phyloP scores from a whole-genome alignment of 2,113 vertebrate species.

The Eidolon helvum region DNA sequence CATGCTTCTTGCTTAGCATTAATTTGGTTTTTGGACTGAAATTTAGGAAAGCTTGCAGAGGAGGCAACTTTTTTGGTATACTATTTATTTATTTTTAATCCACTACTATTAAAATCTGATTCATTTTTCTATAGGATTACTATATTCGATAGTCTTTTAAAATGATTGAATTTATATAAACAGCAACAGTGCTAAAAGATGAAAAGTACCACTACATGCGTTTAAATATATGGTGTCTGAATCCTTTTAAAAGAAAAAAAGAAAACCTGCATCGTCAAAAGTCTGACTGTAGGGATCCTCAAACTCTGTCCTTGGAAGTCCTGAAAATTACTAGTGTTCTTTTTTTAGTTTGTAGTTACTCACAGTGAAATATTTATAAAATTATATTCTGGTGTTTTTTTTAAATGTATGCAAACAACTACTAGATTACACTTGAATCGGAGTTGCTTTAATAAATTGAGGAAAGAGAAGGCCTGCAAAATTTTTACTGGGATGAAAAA shows the following conservation, averaged over 20 bases:
- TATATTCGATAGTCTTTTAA: background rate
- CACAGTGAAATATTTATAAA: constrained; percentile 5
- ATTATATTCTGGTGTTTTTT: background rate
- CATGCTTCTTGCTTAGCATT: background rate
- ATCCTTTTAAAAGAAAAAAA: background rate
- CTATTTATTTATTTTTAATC: background rate
- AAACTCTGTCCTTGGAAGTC: background rate
- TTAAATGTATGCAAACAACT: background rate
- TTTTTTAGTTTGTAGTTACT: constrained; percentile 1
- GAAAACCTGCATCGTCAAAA: background rate
- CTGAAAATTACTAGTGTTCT: background rate
- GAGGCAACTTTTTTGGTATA: background rate
- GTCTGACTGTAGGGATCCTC: background rate
- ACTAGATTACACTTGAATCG: background rate
- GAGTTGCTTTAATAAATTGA: background rate
- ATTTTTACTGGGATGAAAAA: background rate
- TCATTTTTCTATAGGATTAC: background rate
- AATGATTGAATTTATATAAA: background rate
- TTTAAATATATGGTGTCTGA: background rate
- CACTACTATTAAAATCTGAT: background rate
- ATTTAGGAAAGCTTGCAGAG: background rate
- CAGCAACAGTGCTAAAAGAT: background rate
- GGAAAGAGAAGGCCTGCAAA: background rate
- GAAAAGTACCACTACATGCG: background rate
- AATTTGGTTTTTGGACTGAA: background rate